These are phyloP conservation scores for Burhinus oedicnemus DNA, from an alignment of 2,113 vertebrate species.

Conservation along the genomic window DNA sequence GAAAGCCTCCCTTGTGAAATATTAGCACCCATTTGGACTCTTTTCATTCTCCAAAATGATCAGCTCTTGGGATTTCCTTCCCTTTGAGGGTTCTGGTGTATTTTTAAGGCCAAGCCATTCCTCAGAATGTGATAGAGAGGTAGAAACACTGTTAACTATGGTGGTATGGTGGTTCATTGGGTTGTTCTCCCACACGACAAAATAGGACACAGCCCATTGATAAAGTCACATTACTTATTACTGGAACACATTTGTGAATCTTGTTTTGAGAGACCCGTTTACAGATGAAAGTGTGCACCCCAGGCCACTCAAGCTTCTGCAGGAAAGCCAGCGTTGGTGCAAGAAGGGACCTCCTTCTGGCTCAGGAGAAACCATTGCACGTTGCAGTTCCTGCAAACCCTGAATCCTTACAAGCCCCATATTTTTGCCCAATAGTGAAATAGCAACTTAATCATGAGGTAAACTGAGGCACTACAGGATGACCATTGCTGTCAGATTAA, in stretches of 20 bases:
- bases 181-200: not conserved
- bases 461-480: not conserved
- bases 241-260: not conserved
- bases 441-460: not conserved
- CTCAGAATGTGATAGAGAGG: not conserved
- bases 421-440: not conserved
- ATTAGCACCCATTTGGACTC: slow-evolving; percentile 43
- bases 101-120: slow-evolving; percentile 45
- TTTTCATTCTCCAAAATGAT: slow-evolving; percentile 24
- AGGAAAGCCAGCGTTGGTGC: not conserved
- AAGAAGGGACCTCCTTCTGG: not conserved
- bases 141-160: slow-evolving; percentile 27
- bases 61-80: slow-evolving; percentile 19
- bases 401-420: not conserved
- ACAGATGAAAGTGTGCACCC: not conserved
- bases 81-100: not conserved
- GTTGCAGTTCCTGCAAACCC: not conserved
- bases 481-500: not conserved
- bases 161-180: not conserved
- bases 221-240: not conserved
- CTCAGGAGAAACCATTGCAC: not conserved
- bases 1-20: slow-evolving; percentile 48
- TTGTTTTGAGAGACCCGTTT: not conserved
- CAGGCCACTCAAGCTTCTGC: not conserved
- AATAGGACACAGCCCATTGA: not conserved